Percentiles rank a stretch among this genome's conserved stretches.
Evolutionary conservation across 2,113 vertebrate genomes (phyloP).

Genomic region (Indicator maculatus): DNA sequence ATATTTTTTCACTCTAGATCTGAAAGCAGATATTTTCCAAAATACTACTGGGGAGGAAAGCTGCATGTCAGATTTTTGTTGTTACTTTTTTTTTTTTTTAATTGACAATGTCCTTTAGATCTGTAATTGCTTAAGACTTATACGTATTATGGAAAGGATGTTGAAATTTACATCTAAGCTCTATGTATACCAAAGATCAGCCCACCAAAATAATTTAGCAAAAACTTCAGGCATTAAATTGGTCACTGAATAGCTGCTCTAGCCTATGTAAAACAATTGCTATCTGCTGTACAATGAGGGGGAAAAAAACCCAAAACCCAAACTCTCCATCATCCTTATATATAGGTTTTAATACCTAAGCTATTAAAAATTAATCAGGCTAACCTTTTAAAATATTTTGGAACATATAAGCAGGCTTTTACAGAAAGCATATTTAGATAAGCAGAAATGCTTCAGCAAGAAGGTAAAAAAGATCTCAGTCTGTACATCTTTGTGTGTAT

Average conservation of each 20-base stretch:
- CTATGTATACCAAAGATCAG: accelerated
- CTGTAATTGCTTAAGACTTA: background rate
- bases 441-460: background rate
- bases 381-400: background rate
- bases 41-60: background rate
- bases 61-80: background rate
- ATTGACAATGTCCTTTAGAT: background rate
- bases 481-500: constrained; percentile 55
- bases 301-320: background rate
- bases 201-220: background rate
- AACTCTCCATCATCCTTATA: background rate
- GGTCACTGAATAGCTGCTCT: background rate
- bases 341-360: background rate
- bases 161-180: background rate
- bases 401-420: background rate
- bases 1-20: background rate
- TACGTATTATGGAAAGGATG: background rate
- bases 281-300: background rate
- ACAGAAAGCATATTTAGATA: background rate
- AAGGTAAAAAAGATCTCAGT: constrained; percentile 65
- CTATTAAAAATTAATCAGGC: background rate
- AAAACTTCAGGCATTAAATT: background rate
- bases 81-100: background rate
- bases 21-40: background rate
- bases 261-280: background rate